Base-by-base conservation (phyloP, 2,113 vertebrate species). In the Dryoscopus gambensis region DNA sequence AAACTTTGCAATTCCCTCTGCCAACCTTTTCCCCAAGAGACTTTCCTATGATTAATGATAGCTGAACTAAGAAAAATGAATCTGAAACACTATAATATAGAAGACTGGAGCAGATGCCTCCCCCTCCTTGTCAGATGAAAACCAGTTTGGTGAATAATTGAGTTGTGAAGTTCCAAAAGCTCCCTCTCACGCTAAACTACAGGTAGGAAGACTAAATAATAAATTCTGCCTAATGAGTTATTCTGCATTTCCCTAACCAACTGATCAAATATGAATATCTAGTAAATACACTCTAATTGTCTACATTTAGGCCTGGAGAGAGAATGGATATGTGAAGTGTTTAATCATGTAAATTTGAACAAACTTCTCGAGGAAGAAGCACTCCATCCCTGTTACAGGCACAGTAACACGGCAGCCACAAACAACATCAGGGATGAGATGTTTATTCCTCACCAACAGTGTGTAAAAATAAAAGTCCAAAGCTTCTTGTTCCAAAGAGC, bases 1-100 rank as follows among this genome's bases (percentile, higher is more conserved):
- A 90, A 94, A 85, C 94, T 85, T 82, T 11, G 68, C 87, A 92
- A 92, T 91, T 88, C 94, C 86, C 83, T 69, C 81, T 75, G 62
- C 88, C 89, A 93, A 42, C 39, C 47, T 80, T 49, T 75, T 67
- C 44, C 76, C 89, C 93, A 68, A 60, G 86, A 94, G 92, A 91
- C 57, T 62, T 57, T 83, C 49, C 75, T 59, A 87, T 93, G 96
- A 97, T 97, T 95, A 96, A 97, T 97, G 96, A 95, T 42, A 81
- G 89, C 27, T 89, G 76, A 94, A 95, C 76, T 95, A 87, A 73
- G 84, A 95, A 96, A 97, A 97, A 95, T 87, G 90, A 96, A 93
- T 22, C 37, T 68, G 89, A 75, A 96, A 91, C 39, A 44, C 53
- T 74, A 6, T 64, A 88, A 95, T 37, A 42, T 17, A 82, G 70